These are phyloP conservation scores for Verasper variegatus DNA, from an alignment of 2,113 vertebrate genomes.

Conservation along the genomic window DNA sequence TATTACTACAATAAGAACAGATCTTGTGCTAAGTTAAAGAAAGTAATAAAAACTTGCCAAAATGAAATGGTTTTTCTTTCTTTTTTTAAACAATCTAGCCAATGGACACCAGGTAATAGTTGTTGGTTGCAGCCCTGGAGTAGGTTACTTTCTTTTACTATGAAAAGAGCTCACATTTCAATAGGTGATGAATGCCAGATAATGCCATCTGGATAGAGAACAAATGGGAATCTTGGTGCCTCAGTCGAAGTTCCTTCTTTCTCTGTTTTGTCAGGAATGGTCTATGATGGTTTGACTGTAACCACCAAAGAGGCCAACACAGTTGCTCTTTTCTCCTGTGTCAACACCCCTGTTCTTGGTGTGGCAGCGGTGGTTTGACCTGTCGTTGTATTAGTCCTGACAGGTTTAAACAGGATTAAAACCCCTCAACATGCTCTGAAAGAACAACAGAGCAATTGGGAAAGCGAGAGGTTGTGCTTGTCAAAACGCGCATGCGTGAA, in stretches of 20 bases:
- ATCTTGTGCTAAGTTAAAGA: too few species aligned
- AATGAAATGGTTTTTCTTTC: too few species aligned
- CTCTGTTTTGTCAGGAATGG: slow-evolving; percentile 22
- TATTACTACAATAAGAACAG: too few species aligned
- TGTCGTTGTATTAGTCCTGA: slow-evolving; percentile 69
- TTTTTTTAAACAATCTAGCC: too few species aligned
- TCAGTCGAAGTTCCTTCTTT: not conserved
- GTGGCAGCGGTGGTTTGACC: slow-evolving; percentile 54
- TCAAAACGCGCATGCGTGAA: slow-evolving; percentile 52
- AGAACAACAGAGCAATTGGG: slow-evolving; percentile 45
- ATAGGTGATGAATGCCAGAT: not conserved
- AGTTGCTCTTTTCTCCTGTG: slow-evolving; percentile 44
- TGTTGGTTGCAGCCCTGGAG: too few species aligned
- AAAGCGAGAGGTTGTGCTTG: slow-evolving; percentile 49
- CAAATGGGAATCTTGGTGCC: slow-evolving; percentile 13
- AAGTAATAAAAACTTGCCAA: too few species aligned
- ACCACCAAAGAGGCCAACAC: slow-evolving; percentile 57
- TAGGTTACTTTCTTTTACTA: too few species aligned
- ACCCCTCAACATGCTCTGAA: slow-evolving; percentile 37
- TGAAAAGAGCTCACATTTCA: not conserved
- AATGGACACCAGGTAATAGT: too few species aligned
- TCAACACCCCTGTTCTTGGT: slow-evolving; percentile 57
- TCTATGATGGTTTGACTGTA: slow-evolving; percentile 45
- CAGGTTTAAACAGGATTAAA: slow-evolving; percentile 77
- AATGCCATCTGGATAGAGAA: not conserved